Base-by-base conservation (phyloP, 2,888 invertebrate genomes). In the Oeneis ivallda region DNA sequence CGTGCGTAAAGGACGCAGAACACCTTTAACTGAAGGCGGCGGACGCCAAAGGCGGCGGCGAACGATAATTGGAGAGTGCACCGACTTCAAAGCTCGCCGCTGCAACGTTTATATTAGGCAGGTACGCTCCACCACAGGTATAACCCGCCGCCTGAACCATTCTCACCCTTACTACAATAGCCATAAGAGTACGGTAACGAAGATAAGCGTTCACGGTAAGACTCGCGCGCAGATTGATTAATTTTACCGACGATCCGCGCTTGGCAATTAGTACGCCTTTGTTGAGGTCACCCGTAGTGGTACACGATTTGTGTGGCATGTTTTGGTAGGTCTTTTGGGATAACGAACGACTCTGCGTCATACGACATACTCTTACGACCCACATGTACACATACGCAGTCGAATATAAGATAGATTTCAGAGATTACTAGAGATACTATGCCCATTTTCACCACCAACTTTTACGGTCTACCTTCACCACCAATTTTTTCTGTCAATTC, bases 51-150 rank as follows among this genome's bases (percentile, higher is more conserved):
- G 91, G 91, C 90, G 85, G 83, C 91, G 92, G 92, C 84, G 78
- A 75, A 68, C 86, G 88, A 89, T 92, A 92, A 92, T 92, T 92
- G 92, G 92, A 89, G 89, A 84, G 82, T 80, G 83, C 84, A 80
- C 81, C 80, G 78, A 84, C 83, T 83, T 89, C 91, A 92, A 92
- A 92, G 87, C 76, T 70, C 78, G 82, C 88, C 86, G 87, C 75
- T 77, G 75, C 89, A 84, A 90, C 92, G 88, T 90, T 89, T 90
- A 90, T 89, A 90, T 89, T 89, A 87, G 85, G 84, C 84, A 85
- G 85, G 85, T 85, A 85, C 81, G 60, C 62, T 62, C 65, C 63
- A 62, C 67, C 67, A 69, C 69, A 67, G 69, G 69, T 69, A 69
- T 32, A 34, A n/a, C 15, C 13, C 26, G 47, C 39, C 6, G 7